A percentile compares a stretch with the other conserved stretches of the same genome.
These are phyloP conservation scores for Drosophila ustulata DNA, from an alignment of 2,888 invertebrate genomes.

Conservation along the genomic window DNA sequence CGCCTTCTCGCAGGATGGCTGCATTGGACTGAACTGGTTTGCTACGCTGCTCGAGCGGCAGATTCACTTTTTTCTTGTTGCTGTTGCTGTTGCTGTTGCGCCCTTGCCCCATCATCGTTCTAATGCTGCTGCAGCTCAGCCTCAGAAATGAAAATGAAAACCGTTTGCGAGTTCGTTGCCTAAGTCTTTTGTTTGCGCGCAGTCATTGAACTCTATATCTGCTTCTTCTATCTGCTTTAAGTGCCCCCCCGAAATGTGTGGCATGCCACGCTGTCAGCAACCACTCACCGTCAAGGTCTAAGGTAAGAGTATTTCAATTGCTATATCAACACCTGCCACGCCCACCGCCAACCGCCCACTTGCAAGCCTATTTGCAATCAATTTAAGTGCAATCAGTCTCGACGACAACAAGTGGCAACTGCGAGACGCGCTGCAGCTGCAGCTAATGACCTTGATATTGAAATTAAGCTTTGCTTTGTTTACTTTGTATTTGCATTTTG, in stretches of 20 bases:
- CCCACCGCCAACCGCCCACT: not conserved
- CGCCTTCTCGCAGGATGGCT: constrained; percentile 45
- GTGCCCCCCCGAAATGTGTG: constrained; percentile 4
- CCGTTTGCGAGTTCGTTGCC: constrained; percentile 77
- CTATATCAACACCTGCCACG: constrained; percentile 39
- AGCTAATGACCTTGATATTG: constrained; percentile 83
- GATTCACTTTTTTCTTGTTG: constrained; percentile 78
- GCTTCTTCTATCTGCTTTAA: not conserved
- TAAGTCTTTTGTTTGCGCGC: constrained; percentile 74
- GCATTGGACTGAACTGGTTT: constrained; percentile 69
- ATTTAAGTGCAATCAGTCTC: constrained; percentile 26
- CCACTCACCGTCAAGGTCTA: not conserved
- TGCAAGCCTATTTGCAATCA: constrained; percentile 40
- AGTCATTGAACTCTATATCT: constrained; percentile 62
- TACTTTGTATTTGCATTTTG: constrained; percentile 15
- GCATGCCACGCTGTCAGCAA: constrained; percentile 22
- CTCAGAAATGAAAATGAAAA: constrained; percentile 81
- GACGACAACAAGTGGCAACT: constrained; percentile 57
- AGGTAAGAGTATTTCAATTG: constrained; percentile 59
- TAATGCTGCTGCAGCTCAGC: constrained; percentile 44
- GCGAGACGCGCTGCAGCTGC: constrained; percentile 56
- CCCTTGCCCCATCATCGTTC: constrained; percentile 50
- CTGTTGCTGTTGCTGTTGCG: constrained; percentile 1
- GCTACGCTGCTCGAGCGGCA: constrained; percentile 67
- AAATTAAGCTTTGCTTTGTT: constrained; percentile 72